Percentiles rank a stretch among this genome's conserved stretches.
Conservation (phyloP, 2,888 invertebrate species). For the Pseudanteris insignis region DNA sequence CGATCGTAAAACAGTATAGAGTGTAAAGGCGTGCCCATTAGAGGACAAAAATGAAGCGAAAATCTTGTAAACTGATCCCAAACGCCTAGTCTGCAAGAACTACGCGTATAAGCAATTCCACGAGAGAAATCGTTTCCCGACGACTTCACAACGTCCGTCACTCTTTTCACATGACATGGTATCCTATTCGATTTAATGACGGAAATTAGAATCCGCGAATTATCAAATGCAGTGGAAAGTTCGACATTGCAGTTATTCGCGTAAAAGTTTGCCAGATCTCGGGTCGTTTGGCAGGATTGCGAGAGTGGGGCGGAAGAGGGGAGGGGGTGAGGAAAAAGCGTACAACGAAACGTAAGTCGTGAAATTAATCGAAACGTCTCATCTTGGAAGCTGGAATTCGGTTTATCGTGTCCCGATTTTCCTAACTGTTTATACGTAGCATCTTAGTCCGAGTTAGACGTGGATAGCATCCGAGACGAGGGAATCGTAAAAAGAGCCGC, state of each 20-base stretch:
- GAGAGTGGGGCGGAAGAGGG: conserved; percentile 1
- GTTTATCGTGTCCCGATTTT: conserved; percentile 12
- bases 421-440: conserved; percentile 4
- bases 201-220: conserved; percentile 39
- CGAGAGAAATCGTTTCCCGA: conserved; percentile 19
- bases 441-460: conserved; percentile 7
- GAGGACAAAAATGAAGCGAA: too few species aligned
- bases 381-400: conserved; percentile 24
- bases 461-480: conserved; percentile 15
- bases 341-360: conserved; percentile 20
- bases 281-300: conserved; percentile 9
- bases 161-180: conserved; percentile 11
- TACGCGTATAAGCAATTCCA: conserved; percentile 21
- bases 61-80: conserved; percentile 1
- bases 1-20: too few species aligned
- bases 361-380: conserved; percentile 36
- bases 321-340: neutral
- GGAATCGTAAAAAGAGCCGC: conserved; percentile 12
- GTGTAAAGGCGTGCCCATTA: too few species aligned
- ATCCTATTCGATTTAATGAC: conserved; percentile 38
- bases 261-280: conserved; percentile 28
- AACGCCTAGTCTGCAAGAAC: conserved; percentile 11
- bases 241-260: conserved; percentile 19
- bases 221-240: conserved; percentile 23
- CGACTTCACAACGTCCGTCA: conserved; percentile 15